A percentile compares a stretch with the other conserved stretches of the same genome.
Evolutionary conservation across 1,140 invertebrate species (phyloP).

Genomic region (Drosophila leontia): DNA sequence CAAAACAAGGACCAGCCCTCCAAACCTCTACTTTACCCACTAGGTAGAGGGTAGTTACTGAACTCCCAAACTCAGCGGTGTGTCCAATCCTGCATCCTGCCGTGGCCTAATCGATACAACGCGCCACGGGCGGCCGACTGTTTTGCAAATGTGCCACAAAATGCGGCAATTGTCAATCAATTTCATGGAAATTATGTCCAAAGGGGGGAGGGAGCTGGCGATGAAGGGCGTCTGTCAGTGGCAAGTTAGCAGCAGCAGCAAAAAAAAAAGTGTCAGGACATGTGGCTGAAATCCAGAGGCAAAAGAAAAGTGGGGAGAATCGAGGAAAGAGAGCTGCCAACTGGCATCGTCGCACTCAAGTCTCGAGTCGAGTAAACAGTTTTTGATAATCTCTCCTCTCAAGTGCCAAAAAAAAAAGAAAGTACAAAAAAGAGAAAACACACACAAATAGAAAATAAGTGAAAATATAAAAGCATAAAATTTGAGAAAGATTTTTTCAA

Average conservation of each 20-base stretch:
- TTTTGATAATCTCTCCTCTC: constrained; percentile 79
- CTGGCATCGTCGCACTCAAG: constrained; percentile 23
- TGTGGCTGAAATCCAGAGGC: constrained; percentile 37
- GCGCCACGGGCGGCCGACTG: constrained; percentile 57
- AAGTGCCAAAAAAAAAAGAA: constrained; percentile 37
- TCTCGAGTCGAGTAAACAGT: constrained; percentile 68
- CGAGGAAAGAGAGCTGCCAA: constrained; percentile 27
- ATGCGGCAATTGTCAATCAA: constrained; percentile 83
- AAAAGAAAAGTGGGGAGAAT: constrained; percentile 5
- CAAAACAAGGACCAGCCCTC: constrained; percentile 7
- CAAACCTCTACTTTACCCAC: neutral
- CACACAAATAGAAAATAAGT: constrained; percentile 15
- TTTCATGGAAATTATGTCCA: constrained; percentile 80
- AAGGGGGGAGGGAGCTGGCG: constrained; percentile 8
- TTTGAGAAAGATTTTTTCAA: constrained; percentile 31
- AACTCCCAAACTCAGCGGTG: constrained; percentile 42
- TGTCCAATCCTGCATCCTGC: constrained; percentile 49
- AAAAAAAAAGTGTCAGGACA: constrained; percentile 57
- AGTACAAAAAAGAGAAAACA: neutral
- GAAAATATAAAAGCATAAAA: constrained; percentile 7
- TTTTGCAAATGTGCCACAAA: constrained; percentile 78
- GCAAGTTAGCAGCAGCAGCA: constrained; percentile 38
- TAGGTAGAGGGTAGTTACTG: constrained; percentile 13
- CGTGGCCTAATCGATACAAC: constrained; percentile 75
- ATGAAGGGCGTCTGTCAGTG: constrained; percentile 67